Conservation (phyloP, 2,113 vertebrate genomes). For the Vireo altiloquus region DNA sequence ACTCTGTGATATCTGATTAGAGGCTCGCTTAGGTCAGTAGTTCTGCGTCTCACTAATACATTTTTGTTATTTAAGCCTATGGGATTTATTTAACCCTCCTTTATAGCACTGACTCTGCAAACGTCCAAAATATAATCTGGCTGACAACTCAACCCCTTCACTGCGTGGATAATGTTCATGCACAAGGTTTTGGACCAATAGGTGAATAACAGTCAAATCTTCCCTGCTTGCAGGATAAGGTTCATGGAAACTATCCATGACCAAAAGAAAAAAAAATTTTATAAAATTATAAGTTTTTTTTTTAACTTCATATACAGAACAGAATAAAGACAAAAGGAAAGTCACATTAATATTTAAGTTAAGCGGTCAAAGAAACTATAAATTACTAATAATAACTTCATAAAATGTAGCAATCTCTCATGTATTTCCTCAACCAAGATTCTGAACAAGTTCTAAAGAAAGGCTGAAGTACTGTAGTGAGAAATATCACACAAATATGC, state of each 20-base stretch:
- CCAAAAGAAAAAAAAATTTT: background rate
- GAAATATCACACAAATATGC: background rate
- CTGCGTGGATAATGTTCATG: background rate
- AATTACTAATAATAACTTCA: background rate
- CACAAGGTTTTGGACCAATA: background rate
- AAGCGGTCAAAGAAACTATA: background rate
- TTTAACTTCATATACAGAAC: background rate
- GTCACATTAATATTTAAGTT: background rate
- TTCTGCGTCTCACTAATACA: background rate
- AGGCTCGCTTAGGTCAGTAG: background rate
- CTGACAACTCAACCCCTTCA: background rate
- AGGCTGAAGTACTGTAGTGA: background rate
- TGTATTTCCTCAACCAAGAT: background rate
- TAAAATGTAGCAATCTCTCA: background rate
- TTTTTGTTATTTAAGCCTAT: background rate
- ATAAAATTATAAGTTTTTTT: background rate
- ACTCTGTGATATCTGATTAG: background rate
- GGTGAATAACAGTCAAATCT: background rate
- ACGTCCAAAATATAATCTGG: background rate
- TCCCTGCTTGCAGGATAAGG: background rate
- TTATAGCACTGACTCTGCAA: background rate
- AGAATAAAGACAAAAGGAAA: background rate
- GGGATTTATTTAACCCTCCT: background rate
- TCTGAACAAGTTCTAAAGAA: background rate
- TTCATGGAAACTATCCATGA: background rate